Evolutionary conservation across 2,888 invertebrate genomes (phyloP).

Genomic region (Temnothorax ravouxi): DNA sequence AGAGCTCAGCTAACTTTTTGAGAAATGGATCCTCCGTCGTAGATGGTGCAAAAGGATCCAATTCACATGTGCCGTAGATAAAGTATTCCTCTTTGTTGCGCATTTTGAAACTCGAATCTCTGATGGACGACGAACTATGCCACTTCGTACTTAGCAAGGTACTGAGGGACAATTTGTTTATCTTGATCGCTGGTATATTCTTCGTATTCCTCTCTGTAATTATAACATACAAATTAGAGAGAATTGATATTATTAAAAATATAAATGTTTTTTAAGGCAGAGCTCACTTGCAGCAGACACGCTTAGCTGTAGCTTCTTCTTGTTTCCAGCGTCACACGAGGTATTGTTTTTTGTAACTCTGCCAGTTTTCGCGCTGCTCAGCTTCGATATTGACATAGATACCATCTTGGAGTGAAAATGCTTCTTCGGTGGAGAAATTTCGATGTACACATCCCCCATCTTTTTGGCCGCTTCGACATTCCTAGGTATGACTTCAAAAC

Average conservation of each 20-base stretch:
- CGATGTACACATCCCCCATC: slow-evolving; percentile 38
- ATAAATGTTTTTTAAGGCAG: not conserved
- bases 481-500: not conserved
- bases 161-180: slow-evolving; percentile 52
- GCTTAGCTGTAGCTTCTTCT: slow-evolving; percentile 74
- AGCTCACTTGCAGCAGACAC: slow-evolving; percentile 69
- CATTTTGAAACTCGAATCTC: slow-evolving; percentile 75
- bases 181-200: slow-evolving; percentile 71
- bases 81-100: slow-evolving; percentile 80
- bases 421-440: slow-evolving; percentile 66
- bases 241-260: not conserved
- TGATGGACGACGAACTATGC: not conserved
- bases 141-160: slow-evolving; percentile 62
- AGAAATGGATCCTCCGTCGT: slow-evolving; percentile 90
- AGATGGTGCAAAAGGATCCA: slow-evolving; percentile 87
- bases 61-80: slow-evolving; percentile 85
- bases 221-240: not conserved
- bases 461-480: not conserved
- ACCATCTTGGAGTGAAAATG: not conserved
- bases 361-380: not conserved
- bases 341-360: slow-evolving; percentile 76
- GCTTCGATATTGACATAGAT: not conserved
- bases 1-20: slow-evolving; percentile 83
- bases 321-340: slow-evolving; percentile 57
- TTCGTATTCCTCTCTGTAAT: slow-evolving; percentile 10